Percentiles rank a stretch among this genome's conserved stretches.
These are phyloP conservation scores for Eumeta japonica DNA, from an alignment of 1,140 invertebrate genomes.

Conservation along the genomic window DNA sequence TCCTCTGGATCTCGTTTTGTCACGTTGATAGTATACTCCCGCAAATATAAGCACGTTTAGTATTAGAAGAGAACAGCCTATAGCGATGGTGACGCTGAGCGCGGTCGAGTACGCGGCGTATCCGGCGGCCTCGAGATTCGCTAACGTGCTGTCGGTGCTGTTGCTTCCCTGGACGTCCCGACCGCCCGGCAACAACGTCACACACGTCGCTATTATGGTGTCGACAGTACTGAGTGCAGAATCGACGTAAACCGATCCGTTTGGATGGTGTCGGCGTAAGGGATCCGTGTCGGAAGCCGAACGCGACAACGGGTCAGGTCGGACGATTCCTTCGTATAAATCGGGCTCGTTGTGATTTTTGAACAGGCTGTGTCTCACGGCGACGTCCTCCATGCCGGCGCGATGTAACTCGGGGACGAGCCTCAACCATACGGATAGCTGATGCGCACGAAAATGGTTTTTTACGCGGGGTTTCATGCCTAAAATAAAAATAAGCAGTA, in stretches of 20 bases:
- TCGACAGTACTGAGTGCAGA: slow-evolving; percentile 48
- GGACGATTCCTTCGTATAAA: slow-evolving; percentile 79
- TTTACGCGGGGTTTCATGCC: slow-evolving; percentile 86
- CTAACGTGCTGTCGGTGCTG: slow-evolving; percentile 70
- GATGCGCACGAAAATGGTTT: slow-evolving; percentile 91
- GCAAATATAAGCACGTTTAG: slow-evolving; percentile 87
- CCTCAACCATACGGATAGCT: slow-evolving; percentile 90
- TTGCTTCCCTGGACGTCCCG: slow-evolving; percentile 45
- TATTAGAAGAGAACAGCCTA: slow-evolving; percentile 82
- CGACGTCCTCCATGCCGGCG: slow-evolving; percentile 84
- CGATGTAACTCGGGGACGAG: slow-evolving; percentile 90
- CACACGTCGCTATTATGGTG: slow-evolving; percentile 48
- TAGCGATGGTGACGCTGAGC: slow-evolving; percentile 82
- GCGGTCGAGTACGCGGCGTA: slow-evolving; percentile 80
- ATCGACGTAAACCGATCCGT: slow-evolving; percentile 42
- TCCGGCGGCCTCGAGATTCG: slow-evolving; percentile 74
- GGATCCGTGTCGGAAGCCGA: slow-evolving; percentile 20
- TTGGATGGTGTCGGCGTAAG: slow-evolving; percentile 25
- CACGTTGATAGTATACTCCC: slow-evolving; percentile 82
- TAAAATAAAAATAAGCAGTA: slow-evolving; percentile 34
- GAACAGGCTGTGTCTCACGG: slow-evolving; percentile 80
- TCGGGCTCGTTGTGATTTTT: slow-evolving; percentile 77
- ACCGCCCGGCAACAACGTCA: slow-evolving; percentile 42
- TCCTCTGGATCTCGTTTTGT: slow-evolving; percentile 69
- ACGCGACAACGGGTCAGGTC: slow-evolving; percentile 72